Base-by-base conservation (phyloP, 1,140 invertebrate genomes). In the Drosophila insularis region DNA sequence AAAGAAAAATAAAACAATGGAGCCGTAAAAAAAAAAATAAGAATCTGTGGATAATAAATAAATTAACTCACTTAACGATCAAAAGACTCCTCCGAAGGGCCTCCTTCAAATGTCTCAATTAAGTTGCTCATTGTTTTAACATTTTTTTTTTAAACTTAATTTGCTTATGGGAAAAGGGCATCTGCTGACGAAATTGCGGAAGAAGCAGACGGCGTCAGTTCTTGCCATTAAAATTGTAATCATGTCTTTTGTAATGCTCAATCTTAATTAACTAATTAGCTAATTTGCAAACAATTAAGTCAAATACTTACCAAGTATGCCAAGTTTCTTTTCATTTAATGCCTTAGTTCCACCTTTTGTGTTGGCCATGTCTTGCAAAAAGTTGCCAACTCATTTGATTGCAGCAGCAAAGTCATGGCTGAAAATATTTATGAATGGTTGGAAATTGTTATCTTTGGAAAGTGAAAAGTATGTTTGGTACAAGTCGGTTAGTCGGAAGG, bases 221-320 rank as follows among this genome's bases (percentile, higher is more conserved):
- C 58, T 63, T 67, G 35, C 27, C 32, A 69, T 78, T 86, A 69
- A 72, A 74, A 61, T 71, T 76, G 76, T 87, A 79, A 76, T 69
- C 58, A 69, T 58, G 63, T 71, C 75, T 75, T 78, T 68, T 32
- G 71, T 75, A 54, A 68, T 75, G 35, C 60, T 66, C 8, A 21
- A 10, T 50, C 65, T 69, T 89, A 89, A 84, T 87, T 84, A 89
- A 82, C 84, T 87, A 87, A 87, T 87, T 89, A 84, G 76, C 76
- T 87, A 84, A 87, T 87, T 87, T 87, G 84, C 84, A 87, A 89
- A 89, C 84, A 87, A 87, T 87, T 84, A 87, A 76, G 53, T 54
- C 13, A 59, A 37, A 64, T 75, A 46, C 7, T 46, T 17, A 62
- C 67, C 67, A 70, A 60, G 63, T 63, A 65, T 70, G 59, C 62